Base-by-base conservation (phyloP, 2,797 vertebrate genomes). In the Parambassis ranga region DNA sequence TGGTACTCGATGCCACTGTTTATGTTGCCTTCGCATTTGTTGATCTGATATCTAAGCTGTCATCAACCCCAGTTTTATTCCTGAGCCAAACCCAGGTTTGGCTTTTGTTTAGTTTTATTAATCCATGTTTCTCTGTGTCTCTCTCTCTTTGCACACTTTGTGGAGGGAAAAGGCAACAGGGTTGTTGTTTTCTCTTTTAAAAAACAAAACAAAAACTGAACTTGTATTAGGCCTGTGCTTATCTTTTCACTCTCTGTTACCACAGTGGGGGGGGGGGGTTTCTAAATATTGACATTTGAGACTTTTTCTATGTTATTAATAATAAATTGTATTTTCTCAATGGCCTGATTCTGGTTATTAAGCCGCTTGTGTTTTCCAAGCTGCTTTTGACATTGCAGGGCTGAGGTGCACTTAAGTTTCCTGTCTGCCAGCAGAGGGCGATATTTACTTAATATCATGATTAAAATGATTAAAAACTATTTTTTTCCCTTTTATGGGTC, bases 341-440 rank as follows among this genome's bases (percentile, higher is more conserved):
- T 42, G 7, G 2, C 7, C 2, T 18, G 2, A 19, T 33, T 5
- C 11, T 33, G 10, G 1, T 23, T 27, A n/a, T 2, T 11, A 14
- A 23, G 3, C 13, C 2, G 1, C 1, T 1, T 39, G 13, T 39
- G 18, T 44, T 37, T 15, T 22, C 10, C 6, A 26, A 47, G 42
- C 14, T 2, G 6, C 5, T 38, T 23, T 11, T 10, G 35, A 2
- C 26, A 46, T 14, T 10, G 4, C 1, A n/a, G 0, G 4, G 4
- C 2, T 37, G 3, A 20, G 6, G 6, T 20, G 13, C 7, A 22
- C 4, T 0, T 10, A 9, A 27, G 14, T 63, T 18, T 19, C 36
- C 33, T 28, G 13, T 44, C 46, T 31, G 4, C 70, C 82, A 47
- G 65, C 60, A 83, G 77, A 49, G 57, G 73, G 78, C 30, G n/a